phyloP scores from a whole-genome alignment of 2,113 vertebrate species.

The Pagrus major region DNA sequence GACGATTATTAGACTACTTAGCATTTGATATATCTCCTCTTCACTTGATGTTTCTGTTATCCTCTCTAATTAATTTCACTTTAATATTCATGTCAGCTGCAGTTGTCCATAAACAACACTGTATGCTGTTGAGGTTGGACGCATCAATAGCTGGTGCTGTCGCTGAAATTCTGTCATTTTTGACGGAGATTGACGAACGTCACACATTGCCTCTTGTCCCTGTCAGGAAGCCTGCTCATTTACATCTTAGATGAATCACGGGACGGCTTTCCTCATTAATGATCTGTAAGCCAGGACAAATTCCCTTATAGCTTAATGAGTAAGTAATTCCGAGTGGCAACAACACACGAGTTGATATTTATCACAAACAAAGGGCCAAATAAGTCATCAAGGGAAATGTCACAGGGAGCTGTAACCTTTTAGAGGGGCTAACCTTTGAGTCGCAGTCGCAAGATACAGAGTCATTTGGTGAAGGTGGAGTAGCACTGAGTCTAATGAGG shows the following conservation, averaged over 20 bases:
- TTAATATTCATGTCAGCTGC: constrained; percentile 32
- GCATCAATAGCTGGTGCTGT: background rate
- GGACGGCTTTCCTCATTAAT: constrained; percentile 28
- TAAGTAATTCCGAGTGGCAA: constrained; percentile 46
- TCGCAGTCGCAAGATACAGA: constrained; percentile 55
- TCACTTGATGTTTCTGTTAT: constrained; percentile 24
- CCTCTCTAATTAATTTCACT: constrained; percentile 40
- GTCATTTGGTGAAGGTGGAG: constrained; percentile 51
- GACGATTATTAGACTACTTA: constrained; percentile 50
- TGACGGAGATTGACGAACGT: background rate
- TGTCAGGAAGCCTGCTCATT: background rate
- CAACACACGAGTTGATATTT: constrained; percentile 67
- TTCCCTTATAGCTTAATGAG: constrained; percentile 48
- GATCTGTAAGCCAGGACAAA: constrained; percentile 35
- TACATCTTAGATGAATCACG: constrained; percentile 31
- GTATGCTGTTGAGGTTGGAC: background rate
- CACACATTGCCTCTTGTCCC: background rate
- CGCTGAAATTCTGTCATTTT: background rate
- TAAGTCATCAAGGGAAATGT: constrained; percentile 78
- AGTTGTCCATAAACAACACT: background rate
- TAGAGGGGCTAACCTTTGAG: constrained; percentile 70
- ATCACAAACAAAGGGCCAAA: constrained; percentile 66
- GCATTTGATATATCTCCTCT: constrained; percentile 42
- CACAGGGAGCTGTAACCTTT: constrained; percentile 76
- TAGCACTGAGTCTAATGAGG: constrained; percentile 56